A percentile compares a stretch with the other conserved stretches of the same genome.
Evolutionary conservation across 2,113 vertebrate species (phyloP).

Genomic region (Apteryx owenii): DNA sequence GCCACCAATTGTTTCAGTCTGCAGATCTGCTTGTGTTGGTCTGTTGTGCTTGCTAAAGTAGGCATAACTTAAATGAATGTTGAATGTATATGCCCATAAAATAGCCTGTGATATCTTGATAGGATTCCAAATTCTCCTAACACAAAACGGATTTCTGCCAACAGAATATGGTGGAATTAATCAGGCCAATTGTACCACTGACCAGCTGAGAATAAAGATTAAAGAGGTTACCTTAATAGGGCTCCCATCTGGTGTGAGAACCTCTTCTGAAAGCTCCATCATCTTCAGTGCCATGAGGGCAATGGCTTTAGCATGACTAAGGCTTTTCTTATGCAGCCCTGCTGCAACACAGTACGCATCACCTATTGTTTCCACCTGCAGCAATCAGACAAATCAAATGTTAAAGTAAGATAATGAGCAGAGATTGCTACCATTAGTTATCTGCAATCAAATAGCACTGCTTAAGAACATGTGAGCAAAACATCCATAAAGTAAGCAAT

Average conservation of each 20-base stretch:
- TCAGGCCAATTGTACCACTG: accelerated
- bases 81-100: not conserved
- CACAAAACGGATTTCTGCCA: not conserved
- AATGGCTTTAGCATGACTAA: conserved; percentile 94
- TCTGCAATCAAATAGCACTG: conserved; percentile 57
- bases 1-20: not conserved
- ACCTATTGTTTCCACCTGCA: conserved; percentile 98
- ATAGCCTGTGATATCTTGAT: not conserved
- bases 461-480: conserved; percentile 62
- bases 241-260: conserved; percentile 93
- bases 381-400: conserved; percentile 57
- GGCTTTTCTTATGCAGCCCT: conserved; percentile 94
- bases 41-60: not conserved
- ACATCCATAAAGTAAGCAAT: conserved; percentile 71
- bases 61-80: not conserved
- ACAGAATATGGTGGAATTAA: not conserved
- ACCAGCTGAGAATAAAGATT: not conserved
- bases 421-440: conserved; percentile 32
- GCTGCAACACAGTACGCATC: conserved; percentile 97
- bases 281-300: conserved; percentile 99
- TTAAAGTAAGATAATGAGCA: conserved; percentile 42
- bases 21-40: not conserved
- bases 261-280: conserved; percentile 98
- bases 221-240: conserved; percentile 89
- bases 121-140: not conserved